These are phyloP conservation scores for Parasteatoda tepidariorum DNA, from an alignment of 1,140 invertebrate species.

Conservation along the genomic window DNA sequence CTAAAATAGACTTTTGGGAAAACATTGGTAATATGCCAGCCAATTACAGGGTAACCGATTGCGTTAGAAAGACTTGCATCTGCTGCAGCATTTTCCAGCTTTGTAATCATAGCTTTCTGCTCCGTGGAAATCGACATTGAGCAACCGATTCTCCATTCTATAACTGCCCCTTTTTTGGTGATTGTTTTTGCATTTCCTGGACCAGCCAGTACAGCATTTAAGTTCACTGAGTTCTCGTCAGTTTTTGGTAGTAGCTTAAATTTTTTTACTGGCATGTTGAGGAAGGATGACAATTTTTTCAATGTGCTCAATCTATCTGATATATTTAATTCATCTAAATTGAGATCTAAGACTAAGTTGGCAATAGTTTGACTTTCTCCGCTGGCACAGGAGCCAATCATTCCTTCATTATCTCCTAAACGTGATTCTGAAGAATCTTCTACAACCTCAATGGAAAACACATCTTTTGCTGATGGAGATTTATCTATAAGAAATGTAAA, in stretches of 20 bases:
- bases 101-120: slow-evolving; percentile 72
- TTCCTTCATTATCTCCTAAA: slow-evolving; percentile 12
- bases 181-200: slow-evolving; percentile 72
- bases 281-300: slow-evolving; percentile 64
- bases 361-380: slow-evolving; percentile 67
- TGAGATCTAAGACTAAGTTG: slow-evolving; percentile 67
- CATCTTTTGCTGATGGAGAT: slow-evolving; percentile 70
- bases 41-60: slow-evolving; percentile 74
- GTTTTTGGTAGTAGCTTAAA: slow-evolving; percentile 70
- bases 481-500: slow-evolving; percentile 46
- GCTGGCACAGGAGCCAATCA: slow-evolving; percentile 63
- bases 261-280: slow-evolving; percentile 66
- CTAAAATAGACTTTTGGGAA: slow-evolving; percentile 65
- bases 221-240: slow-evolving; percentile 66
- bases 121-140: slow-evolving; percentile 74
- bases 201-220: slow-evolving; percentile 73
- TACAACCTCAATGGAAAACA: slow-evolving; percentile 74
- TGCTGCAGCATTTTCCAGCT: slow-evolving; percentile 73
- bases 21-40: slow-evolving; percentile 73
- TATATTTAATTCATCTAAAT: slow-evolving; percentile 64
- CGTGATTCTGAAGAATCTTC: slow-evolving; percentile 39
- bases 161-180: slow-evolving; percentile 70
- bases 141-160: slow-evolving; percentile 78
- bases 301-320: slow-evolving; percentile 64
- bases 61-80: slow-evolving; percentile 76